Evolutionary conservation across 2,113 vertebrate species (phyloP), one percentile per base, ranked within the genome.

Genomic region (Bos indicus): DNA sequence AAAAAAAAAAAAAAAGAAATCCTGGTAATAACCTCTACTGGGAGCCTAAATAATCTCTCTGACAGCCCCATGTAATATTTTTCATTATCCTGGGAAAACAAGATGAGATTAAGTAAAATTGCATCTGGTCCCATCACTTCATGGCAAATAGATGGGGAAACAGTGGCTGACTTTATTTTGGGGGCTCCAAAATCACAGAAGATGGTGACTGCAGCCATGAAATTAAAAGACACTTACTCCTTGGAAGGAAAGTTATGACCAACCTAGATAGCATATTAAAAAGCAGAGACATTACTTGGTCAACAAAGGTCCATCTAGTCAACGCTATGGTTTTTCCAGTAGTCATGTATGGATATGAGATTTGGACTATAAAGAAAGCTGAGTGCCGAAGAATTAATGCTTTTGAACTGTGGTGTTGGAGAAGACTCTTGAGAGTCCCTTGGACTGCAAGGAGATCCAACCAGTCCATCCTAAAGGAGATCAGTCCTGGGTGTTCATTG

Each of bases 351-450:
- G 19, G n/a, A 36, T 36, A 21, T 71, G 19, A 71, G 64, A 71
- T 36, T 11, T 71, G 4, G n/a, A 71, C n/a, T 23, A 36, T 23
- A 36, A 36, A 71, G 64, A 71, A 11, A 71, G 64, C n/a, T 71
- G 64, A 71, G 64, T 0, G 0, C 17, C 0, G 0, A 71, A 36
- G 2, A 36, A 71, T 36, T 71, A 9, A 36, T 36, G 19, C 4
- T 71, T 21, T 36, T 23, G 64, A 71, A 71, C n/a, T 71, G 9
- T 36, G 9, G 9, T 71, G 4, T 36, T 71, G 5, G 64, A 71
- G 64, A 71, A 36, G 64, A 71, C 9, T 71, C n/a, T 71, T 71
- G 19, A 3, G 19, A 71, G n/a, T 71, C 19, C n/a, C 64, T 71
- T 71, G 64, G n/a, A 36, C 2, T 11, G 19, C 19, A 71, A 36